Evolutionary conservation across 64 coral and sea anemone species (phyloP).

Genomic region (Pachyseris speciosa): DNA sequence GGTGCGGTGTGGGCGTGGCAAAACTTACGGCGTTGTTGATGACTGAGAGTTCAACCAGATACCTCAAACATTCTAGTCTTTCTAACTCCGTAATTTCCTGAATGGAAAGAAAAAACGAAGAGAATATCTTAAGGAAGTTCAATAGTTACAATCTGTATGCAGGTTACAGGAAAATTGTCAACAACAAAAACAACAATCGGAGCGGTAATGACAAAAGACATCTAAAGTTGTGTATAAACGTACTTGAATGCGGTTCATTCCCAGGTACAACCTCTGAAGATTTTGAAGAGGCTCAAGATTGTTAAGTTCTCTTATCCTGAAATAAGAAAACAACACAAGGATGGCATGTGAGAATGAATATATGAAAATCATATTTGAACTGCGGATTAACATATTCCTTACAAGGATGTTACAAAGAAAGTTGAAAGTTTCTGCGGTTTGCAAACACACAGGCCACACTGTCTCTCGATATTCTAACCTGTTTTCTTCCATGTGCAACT

Average conservation of each 20-base stretch:
- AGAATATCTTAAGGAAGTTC: no score
- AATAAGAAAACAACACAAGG: not conserved
- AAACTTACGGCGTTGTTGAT: slow-evolving; percentile 94
- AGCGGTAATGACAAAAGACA: no score
- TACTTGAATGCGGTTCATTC: slow-evolving; percentile 99
- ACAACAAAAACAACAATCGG: no score
- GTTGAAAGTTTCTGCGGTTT: no score
- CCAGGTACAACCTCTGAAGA: slow-evolving; percentile 96
- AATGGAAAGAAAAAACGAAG: not conserved
- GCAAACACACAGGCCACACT: no score
- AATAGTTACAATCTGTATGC: no score
- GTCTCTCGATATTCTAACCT: no score
- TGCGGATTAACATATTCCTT: not conserved
- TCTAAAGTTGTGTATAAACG: not conserved
- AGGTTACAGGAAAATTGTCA: no score
- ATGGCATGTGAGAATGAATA: no score
- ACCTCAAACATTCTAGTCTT: slow-evolving; percentile 82
- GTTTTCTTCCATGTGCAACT: slow-evolving; percentile 95
- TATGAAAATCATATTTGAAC: no score
- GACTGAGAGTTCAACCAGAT: slow-evolving; percentile 94
- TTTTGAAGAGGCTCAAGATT: slow-evolving; percentile 85
- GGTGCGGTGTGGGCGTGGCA: not conserved
- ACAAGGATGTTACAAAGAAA: not conserved
- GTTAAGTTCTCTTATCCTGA: slow-evolving; percentile 75
- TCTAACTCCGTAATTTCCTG: slow-evolving; percentile 90